A percentile compares a stretch with the other conserved stretches of the same genome.
Evolutionary conservation across 2,888 invertebrate genomes (phyloP).

Genomic region (Brassicogethes aeneus): DNA sequence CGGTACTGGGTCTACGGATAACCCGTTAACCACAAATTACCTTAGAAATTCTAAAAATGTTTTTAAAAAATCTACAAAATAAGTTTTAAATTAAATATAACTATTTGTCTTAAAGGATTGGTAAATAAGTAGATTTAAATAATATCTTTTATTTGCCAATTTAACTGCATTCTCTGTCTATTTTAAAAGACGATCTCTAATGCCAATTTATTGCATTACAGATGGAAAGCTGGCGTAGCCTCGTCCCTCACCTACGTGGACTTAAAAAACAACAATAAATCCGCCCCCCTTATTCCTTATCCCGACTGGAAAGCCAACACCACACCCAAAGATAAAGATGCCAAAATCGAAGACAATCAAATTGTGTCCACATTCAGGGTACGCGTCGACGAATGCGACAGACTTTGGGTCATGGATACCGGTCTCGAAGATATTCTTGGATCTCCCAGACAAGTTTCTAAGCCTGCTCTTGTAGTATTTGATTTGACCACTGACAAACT

Average conservation of each 20-base stretch:
- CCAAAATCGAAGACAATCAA: slow-evolving; percentile 44
- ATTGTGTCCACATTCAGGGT: slow-evolving; percentile 68
- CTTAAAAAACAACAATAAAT: slow-evolving; percentile 49
- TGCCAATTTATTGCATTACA: no score
- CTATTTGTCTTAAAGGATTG: no score
- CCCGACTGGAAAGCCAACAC: slow-evolving; percentile 72
- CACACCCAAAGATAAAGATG: slow-evolving; percentile 51
- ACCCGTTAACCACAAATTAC: no score
- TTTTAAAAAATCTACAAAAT: no score
- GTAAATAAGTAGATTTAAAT: no score
- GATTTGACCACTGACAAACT: slow-evolving; percentile 69
- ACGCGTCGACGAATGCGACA: slow-evolving; percentile 65
- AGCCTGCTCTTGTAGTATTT: slow-evolving; percentile 58
- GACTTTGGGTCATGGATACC: slow-evolving; percentile 76
- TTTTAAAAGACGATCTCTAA: no score
- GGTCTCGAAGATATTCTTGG: slow-evolving; percentile 70
- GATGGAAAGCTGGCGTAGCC: slow-evolving; percentile 60
- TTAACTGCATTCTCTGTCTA: no score
- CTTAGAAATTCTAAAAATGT: no score
- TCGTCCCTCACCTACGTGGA: slow-evolving; percentile 61
- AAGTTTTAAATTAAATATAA: no score
- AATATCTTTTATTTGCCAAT: no score
- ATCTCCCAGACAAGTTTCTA: slow-evolving; percentile 50
- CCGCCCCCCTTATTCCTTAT: slow-evolving; percentile 65
- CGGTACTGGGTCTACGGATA: no score